Conservation (phyloP, 2,888 invertebrate species). For the Rutpela maculata region DNA sequence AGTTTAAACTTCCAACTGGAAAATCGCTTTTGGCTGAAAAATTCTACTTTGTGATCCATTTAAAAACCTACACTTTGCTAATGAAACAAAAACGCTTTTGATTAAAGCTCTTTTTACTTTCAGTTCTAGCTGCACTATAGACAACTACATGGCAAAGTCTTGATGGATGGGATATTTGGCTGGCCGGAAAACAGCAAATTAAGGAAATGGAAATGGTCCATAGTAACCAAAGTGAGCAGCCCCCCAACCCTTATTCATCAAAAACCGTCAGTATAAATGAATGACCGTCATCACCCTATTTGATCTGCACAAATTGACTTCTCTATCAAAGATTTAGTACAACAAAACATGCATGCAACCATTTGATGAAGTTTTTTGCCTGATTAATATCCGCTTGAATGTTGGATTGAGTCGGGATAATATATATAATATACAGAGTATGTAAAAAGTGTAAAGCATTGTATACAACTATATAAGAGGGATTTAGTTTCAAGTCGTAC, state of each 20-base stretch:
- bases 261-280: slow-evolving; percentile 61
- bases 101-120: slow-evolving; percentile 22
- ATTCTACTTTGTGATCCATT: not conserved
- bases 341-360: slow-evolving; percentile 31
- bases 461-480: too few relatives aligned
- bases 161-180: slow-evolving; percentile 43
- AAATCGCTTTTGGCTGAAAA: too few relatives aligned
- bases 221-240: slow-evolving; percentile 45
- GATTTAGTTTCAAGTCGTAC: too few relatives aligned
- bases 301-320: slow-evolving; percentile 48
- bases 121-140: slow-evolving; percentile 22
- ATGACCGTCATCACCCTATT: slow-evolving; percentile 60
- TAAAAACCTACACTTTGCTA: slow-evolving; percentile 30
- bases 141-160: slow-evolving; percentile 32
- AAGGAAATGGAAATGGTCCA: slow-evolving; percentile 60
- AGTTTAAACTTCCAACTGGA: too few relatives aligned
- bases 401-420: too few relatives aligned
- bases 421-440: too few relatives aligned
- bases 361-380: slow-evolving; percentile 38
- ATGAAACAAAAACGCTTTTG: slow-evolving; percentile 37
- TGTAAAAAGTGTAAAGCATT: too few relatives aligned
- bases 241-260: slow-evolving; percentile 60
- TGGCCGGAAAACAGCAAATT: slow-evolving; percentile 57
- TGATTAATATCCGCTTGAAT: slow-evolving; percentile 1
- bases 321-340: slow-evolving; percentile 29